Percentiles rank a stretch among this genome's conserved stretches.
Conservation (phyloP, 2,113 vertebrate species). For the Ceyx cyanopectus region DNA sequence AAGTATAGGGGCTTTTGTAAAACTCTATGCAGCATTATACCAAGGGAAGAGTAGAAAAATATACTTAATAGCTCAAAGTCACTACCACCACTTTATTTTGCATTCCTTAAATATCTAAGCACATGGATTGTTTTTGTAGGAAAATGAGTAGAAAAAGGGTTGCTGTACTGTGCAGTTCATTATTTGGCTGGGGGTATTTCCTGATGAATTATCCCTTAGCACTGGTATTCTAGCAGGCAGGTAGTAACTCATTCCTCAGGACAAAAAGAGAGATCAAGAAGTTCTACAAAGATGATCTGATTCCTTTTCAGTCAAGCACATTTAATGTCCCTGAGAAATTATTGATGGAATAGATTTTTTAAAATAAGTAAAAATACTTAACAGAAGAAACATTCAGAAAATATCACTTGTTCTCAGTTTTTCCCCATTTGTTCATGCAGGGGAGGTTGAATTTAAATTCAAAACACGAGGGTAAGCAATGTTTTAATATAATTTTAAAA, state of each 20-base stretch:
- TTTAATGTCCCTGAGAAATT: not conserved
- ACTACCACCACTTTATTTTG: constrained; percentile 32
- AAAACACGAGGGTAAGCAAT: not conserved
- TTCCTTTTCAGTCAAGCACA: not conserved
- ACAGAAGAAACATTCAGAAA: not conserved
- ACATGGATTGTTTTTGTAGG: constrained; percentile 46
- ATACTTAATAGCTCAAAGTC: constrained; percentile 9
- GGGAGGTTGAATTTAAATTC: not conserved
- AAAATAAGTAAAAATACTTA: not conserved
- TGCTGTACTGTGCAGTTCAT: not conserved
- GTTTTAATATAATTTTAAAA: not conserved
- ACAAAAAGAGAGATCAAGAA: not conserved
- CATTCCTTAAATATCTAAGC: constrained; percentile 64
- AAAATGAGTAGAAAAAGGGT: constrained; percentile 47
- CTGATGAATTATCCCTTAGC: constrained; percentile 4
- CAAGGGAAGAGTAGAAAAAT: constrained; percentile 8
- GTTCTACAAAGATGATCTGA: not conserved
- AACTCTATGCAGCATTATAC: not conserved
- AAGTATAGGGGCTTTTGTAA: not conserved
- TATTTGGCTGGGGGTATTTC: constrained; percentile 34
- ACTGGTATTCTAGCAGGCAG: not conserved
- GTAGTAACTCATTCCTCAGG: not conserved
- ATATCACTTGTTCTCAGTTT: not conserved
- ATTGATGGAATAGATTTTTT: not conserved
- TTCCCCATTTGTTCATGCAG: not conserved